Evolutionary conservation across 2,888 invertebrate genomes (phyloP).

Genomic region (Malthinus flaveolus): DNA sequence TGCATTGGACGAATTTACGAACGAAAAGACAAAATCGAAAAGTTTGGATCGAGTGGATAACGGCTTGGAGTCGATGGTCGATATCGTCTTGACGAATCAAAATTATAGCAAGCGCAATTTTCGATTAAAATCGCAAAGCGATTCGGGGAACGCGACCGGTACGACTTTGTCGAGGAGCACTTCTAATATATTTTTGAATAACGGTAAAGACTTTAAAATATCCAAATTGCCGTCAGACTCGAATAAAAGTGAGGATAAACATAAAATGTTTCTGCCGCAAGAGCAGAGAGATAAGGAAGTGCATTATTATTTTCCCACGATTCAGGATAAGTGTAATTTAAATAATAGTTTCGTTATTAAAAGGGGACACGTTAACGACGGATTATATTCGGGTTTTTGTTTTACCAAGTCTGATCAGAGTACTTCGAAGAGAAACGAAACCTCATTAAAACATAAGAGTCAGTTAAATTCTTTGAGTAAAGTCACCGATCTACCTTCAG

Average conservation of each 20-base stretch:
- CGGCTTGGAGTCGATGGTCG: slow-evolving; percentile 71
- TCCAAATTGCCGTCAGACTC: slow-evolving; percentile 28
- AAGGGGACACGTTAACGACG: slow-evolving; percentile 65
- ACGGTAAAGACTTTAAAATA: slow-evolving; percentile 26
- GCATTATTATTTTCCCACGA: slow-evolving; percentile 53
- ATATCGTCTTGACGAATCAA: slow-evolving; percentile 65
- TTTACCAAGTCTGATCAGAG: slow-evolving; percentile 53
- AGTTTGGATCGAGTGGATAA: slow-evolving; percentile 78
- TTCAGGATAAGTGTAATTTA: slow-evolving; percentile 56
- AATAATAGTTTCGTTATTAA: slow-evolving; percentile 62
- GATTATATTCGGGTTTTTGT: slow-evolving; percentile 66
- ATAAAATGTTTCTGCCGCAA: slow-evolving; percentile 50
- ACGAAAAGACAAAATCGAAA: slow-evolving; percentile 58
- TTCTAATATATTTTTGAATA: slow-evolving; percentile 39
- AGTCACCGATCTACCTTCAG: slow-evolving; percentile 74
- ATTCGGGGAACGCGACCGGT: slow-evolving; percentile 42
- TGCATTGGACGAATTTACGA: slow-evolving; percentile 25
- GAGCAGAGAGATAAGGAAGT: slow-evolving; percentile 44
- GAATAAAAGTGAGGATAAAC: slow-evolving; percentile 42
- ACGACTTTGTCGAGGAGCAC: slow-evolving; percentile 42
- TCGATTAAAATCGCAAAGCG: slow-evolving; percentile 39
- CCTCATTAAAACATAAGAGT: slow-evolving; percentile 24
- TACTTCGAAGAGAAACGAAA: slow-evolving; percentile 47
- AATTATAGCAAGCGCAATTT: slow-evolving; percentile 14
- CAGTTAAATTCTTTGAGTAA: slow-evolving; percentile 56